Conservation (phyloP, 2,797 vertebrate species). For the Furcifer pardalis region DNA sequence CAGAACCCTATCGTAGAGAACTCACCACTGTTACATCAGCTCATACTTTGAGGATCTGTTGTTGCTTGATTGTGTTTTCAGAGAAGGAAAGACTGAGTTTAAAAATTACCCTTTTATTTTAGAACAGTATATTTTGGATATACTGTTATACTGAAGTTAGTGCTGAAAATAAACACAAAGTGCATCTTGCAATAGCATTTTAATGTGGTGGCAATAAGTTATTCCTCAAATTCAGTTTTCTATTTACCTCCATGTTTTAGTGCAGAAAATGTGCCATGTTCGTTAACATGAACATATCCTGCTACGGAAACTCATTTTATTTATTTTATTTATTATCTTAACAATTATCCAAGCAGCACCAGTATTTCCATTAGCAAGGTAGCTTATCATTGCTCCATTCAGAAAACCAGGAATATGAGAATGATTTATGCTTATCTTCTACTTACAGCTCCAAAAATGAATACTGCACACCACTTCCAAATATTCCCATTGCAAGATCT, state of each 20-base stretch:
- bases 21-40: neutral
- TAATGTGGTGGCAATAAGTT: slow-evolving; percentile 8
- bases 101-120: slow-evolving; percentile 40
- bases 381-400: neutral
- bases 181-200: slow-evolving; percentile 42
- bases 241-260: slow-evolving; percentile 9
- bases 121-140: slow-evolving; percentile 42
- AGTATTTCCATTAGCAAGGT: neutral
- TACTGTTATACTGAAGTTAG: slow-evolving; percentile 17
- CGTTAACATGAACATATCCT: neutral
- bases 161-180: slow-evolving; percentile 35
- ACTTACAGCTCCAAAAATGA: neutral
- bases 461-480: neutral
- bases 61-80: slow-evolving; percentile 24
- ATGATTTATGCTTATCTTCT: neutral
- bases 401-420: neutral
- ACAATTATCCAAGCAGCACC: neutral
- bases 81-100: slow-evolving; percentile 32
- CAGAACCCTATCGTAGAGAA: too few species aligned
- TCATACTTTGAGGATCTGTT: slow-evolving; percentile 38
- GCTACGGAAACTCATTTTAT: slow-evolving; percentile 7
- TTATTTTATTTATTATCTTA: neutral
- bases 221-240: slow-evolving; percentile 8
- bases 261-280: neutral
- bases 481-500: neutral